Conservation (phyloP, 2,113 vertebrate genomes). For the cat (Felis catus) region DNA sequence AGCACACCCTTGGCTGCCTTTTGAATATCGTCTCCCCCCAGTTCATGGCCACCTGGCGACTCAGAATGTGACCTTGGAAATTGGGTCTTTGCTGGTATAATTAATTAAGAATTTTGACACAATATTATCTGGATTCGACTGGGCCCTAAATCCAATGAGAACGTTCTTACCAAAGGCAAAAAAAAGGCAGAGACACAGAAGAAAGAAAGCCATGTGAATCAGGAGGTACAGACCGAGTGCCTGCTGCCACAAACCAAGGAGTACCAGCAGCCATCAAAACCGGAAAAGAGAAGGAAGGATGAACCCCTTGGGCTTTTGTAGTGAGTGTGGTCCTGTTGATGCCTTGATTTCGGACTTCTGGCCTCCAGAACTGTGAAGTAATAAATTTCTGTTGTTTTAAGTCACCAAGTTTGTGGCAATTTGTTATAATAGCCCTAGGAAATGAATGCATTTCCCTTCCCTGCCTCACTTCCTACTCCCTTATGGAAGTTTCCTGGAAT, state of each 20-base stretch:
- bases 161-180: not conserved
- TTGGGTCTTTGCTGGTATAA: not conserved
- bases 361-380: not conserved
- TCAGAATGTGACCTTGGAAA: not conserved
- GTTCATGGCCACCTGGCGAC: not conserved
- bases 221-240: not conserved
- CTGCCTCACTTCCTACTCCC: not conserved
- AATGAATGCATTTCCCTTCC: not conserved
- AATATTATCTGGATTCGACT: not conserved
- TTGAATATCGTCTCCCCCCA: not conserved
- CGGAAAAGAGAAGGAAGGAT: not conserved
- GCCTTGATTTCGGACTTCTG: not conserved
- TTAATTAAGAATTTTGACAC: not conserved
- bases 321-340: accelerated
- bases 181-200: not conserved
- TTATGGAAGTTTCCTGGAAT: not conserved
- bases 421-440: not conserved
- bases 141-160: not conserved
- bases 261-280: not conserved
- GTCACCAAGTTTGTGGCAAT: not conserved
- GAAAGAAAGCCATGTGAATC: not conserved
- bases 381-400: not conserved
- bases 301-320: not conserved
- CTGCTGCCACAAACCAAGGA: not conserved
- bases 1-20: not conserved